These are phyloP conservation scores for Drosophila prosaltans DNA, from an alignment of 1,140 invertebrate species.

Conservation along the genomic window DNA sequence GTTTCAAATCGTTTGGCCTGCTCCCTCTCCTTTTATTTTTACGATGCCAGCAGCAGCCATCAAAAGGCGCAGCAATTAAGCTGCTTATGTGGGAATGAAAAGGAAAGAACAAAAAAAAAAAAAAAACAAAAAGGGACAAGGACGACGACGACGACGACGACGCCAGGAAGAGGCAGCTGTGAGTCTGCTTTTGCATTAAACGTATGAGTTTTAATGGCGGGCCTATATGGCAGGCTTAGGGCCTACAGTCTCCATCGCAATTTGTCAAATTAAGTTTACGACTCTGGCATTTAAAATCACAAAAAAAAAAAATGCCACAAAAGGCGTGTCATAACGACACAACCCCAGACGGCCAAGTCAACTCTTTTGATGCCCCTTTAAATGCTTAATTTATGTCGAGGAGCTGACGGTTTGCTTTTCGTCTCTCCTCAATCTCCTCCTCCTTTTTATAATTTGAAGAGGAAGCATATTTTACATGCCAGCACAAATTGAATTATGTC, in stretches of 20 bases:
- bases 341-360: constrained; percentile 2
- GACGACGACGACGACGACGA: neutral
- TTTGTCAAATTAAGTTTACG: constrained; percentile 23
- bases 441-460: too few species aligned
- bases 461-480: constrained; percentile 18
- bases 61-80: constrained; percentile 23
- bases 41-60: constrained; percentile 17
- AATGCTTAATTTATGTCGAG: constrained; percentile 19
- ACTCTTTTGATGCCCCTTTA: constrained; percentile 17
- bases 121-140: neutral
- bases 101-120: neutral
- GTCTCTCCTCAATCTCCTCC: neutral
- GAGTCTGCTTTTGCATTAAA: constrained; percentile 13
- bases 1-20: constrained; percentile 18
- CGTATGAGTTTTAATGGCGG: constrained; percentile 21
- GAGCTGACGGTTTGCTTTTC: neutral
- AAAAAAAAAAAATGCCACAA: constrained; percentile 7
- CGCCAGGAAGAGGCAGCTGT: neutral
- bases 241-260: constrained; percentile 7
- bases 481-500: constrained; percentile 22
- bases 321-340: constrained; percentile 17
- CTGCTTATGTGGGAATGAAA: constrained; percentile 21
- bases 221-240: neutral
- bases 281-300: constrained; percentile 17
- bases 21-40: constrained; percentile 6